Conservation (phyloP, 2,888 invertebrate species). For the Crocallis elinguaria region DNA sequence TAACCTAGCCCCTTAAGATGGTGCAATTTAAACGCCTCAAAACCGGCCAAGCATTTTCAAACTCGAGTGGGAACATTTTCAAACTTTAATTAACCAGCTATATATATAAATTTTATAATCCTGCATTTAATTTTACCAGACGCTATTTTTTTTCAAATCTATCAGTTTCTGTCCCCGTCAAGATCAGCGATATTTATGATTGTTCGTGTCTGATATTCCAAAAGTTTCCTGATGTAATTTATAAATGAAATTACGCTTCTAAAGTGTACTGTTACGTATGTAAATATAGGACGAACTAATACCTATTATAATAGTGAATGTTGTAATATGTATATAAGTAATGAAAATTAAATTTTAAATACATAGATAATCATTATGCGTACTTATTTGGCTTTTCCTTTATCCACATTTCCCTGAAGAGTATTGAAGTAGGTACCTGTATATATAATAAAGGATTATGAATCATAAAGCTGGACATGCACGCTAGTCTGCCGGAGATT, state of each 20-base stretch:
- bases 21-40: too few species aligned
- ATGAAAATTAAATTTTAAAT: constrained; percentile 85
- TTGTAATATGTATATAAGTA: constrained; percentile 85
- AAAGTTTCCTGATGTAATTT: constrained; percentile 80
- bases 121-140: not conserved
- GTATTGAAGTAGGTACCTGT: too few species aligned
- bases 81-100: too few species aligned
- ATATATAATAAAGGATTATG: too few species aligned
- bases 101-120: too few species aligned
- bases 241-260: constrained; percentile 82
- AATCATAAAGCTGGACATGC: too few species aligned
- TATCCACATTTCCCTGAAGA: not conserved
- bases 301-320: constrained; percentile 83
- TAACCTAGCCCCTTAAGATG: too few species aligned
- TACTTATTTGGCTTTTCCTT: constrained; percentile 58
- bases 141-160: not conserved
- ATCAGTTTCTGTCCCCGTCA: constrained; percentile 55
- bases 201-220: constrained; percentile 64
- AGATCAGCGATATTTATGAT: constrained; percentile 54
- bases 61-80: not conserved
- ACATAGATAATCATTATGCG: constrained; percentile 80
- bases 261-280: constrained; percentile 83
- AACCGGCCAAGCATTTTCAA: not conserved
- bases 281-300: constrained; percentile 83
- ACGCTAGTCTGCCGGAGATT: too few species aligned